Conservation (phyloP, 2,888 invertebrate species). For the Tupiocoris notatus region DNA sequence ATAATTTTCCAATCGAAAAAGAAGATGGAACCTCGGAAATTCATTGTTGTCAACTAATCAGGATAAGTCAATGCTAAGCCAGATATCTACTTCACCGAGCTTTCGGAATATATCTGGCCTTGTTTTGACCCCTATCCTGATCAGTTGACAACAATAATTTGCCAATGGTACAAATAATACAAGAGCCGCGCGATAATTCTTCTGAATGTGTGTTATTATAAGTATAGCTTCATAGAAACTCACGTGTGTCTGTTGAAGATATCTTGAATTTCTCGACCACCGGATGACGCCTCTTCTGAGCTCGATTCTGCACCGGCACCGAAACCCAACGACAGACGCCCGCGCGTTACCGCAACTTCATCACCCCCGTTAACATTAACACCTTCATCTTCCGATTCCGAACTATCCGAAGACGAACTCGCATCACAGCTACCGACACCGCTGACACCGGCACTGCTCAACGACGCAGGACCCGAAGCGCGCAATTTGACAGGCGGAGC, state of each 20-base stretch:
- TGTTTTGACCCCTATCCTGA: too few species aligned
- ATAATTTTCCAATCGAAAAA: too few species aligned
- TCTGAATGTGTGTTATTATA: too few species aligned
- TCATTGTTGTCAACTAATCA: too few species aligned
- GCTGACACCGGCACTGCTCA: not conserved
- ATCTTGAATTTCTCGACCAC: constrained; percentile 63
- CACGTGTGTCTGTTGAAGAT: constrained; percentile 55
- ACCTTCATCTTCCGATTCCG: constrained; percentile 18
- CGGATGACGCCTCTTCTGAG: constrained; percentile 57
- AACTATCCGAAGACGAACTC: constrained; percentile 33
- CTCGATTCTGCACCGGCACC: constrained; percentile 20
- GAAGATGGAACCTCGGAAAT: too few species aligned
- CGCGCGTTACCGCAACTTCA: not conserved
- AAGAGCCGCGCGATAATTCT: too few species aligned
- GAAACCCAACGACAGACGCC: not conserved
- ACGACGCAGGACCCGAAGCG: not conserved
- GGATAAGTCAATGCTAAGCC: too few species aligned
- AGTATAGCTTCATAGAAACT: too few species aligned
- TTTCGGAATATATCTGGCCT: too few species aligned
- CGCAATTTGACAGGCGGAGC: constrained; percentile 22
- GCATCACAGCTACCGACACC: not conserved
- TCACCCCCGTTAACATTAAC: constrained; percentile 13
- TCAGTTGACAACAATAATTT: too few species aligned
- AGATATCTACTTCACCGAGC: too few species aligned
- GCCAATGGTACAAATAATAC: too few species aligned